Evolutionary conservation across 2,113 vertebrate genomes (phyloP).

Genomic region (Prionailurus bengalensis): DNA sequence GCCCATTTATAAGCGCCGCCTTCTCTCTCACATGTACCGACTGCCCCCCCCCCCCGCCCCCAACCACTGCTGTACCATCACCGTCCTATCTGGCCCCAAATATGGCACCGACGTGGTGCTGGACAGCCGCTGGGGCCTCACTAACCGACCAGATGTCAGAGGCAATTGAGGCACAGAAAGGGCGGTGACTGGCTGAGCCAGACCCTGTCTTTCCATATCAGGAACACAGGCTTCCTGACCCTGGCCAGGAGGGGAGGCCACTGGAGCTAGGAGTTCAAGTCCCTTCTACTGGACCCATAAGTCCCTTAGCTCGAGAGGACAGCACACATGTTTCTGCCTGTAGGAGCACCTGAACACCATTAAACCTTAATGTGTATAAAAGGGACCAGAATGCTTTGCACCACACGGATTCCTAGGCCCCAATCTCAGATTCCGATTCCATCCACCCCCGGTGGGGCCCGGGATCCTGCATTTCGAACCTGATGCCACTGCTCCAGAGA

Average conservation of each 20-base stretch:
- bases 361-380: neutral
- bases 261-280: neutral
- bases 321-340: accelerated
- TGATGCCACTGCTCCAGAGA: neutral
- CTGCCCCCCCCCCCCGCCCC: neutral
- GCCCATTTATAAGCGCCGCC: neutral
- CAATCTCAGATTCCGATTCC: neutral
- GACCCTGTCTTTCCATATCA: neutral
- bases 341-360: neutral
- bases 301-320: neutral
- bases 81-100: neutral
- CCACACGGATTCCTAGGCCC: too few relatives aligned
- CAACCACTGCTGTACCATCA: accelerated
- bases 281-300: neutral
- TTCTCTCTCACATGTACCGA: accelerated
- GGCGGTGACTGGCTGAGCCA: neutral
- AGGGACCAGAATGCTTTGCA: neutral
- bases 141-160: neutral
- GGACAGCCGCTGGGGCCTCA: neutral
- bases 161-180: neutral
- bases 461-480: neutral
- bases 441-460: neutral
- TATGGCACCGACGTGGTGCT: accelerated
- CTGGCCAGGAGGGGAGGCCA: neutral
- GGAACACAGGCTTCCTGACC: neutral